Percentiles rank a stretch among this genome's conserved stretches.
Conservation (phyloP, 2,888 invertebrate species). For the Caradrina clavipalpis region DNA sequence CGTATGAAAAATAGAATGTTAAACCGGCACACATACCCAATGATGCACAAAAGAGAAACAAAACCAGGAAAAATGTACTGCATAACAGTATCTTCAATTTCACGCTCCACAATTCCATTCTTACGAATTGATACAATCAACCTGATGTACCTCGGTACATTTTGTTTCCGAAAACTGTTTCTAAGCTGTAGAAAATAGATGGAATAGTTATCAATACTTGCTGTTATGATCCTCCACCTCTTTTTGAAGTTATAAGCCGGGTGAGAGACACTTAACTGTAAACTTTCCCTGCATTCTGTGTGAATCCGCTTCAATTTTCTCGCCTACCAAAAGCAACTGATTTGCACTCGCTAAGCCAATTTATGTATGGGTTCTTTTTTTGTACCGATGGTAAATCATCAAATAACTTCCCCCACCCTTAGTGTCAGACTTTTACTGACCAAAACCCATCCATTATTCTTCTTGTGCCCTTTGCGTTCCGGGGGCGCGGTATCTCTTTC, state of each 20-base stretch:
- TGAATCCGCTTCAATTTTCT: conserved; percentile 16
- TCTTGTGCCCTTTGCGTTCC: too few relatives aligned
- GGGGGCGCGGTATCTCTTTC: too few relatives aligned
- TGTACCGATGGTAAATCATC: too few relatives aligned
- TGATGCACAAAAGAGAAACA: conserved; percentile 73
- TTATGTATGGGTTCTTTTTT: too few relatives aligned
- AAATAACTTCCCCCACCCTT: too few relatives aligned
- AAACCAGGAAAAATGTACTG: conserved; percentile 68
- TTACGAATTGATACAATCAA: conserved; percentile 56
- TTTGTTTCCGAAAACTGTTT: conserved; percentile 40
- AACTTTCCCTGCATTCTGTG: conserved; percentile 21
- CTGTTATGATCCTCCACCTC: conserved; percentile 5
- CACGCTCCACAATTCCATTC: conserved; percentile 68
- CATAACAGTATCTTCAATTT: conserved; percentile 74
- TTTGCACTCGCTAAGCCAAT: conserved; percentile 12
- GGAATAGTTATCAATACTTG: conserved; percentile 46
- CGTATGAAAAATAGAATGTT: conserved; percentile 58
- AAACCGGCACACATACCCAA: conserved; percentile 70
- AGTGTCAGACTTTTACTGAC: too few relatives aligned
- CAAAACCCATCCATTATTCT: too few relatives aligned
- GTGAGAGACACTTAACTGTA: conserved; percentile 19
- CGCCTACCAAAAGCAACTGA: not conserved
- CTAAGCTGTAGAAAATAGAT: conserved; percentile 28
- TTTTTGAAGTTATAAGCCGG: conserved; percentile 32
- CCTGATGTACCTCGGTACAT: conserved; percentile 32